Conservation (phyloP, 2,797 vertebrate genomes). For the Moxostoma hubbsi region DNA sequence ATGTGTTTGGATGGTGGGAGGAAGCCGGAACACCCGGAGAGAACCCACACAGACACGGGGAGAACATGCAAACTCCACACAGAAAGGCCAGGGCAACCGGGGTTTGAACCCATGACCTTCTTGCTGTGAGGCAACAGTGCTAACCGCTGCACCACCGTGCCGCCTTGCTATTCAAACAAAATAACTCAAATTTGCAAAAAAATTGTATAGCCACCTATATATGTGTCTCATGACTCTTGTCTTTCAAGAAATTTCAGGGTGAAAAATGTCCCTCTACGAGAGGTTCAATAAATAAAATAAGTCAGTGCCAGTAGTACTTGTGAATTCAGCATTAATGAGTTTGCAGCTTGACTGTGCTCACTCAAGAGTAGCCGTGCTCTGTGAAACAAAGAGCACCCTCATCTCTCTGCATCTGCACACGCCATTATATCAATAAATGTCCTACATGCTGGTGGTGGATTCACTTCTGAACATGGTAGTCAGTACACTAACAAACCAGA, state of each 20-base stretch:
- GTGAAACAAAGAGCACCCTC: slow-evolving; percentile 68
- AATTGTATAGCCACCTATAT: background rate
- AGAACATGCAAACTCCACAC: too few relatives aligned
- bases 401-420: slow-evolving; percentile 60
- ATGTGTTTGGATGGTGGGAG: too few relatives aligned
- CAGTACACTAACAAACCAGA: slow-evolving; percentile 57
- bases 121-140: too few relatives aligned
- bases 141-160: too few relatives aligned
- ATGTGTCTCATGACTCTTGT: slow-evolving; percentile 27
- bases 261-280: slow-evolving; percentile 35
- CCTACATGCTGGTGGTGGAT: slow-evolving; percentile 68
- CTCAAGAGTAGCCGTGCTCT: slow-evolving; percentile 56
- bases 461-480: slow-evolving; percentile 69
- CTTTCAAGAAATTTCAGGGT: slow-evolving; percentile 38
- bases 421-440: slow-evolving; percentile 75
- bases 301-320: slow-evolving; percentile 59
- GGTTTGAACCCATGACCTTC: too few relatives aligned
- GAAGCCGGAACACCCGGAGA: too few relatives aligned
- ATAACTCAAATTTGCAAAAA: slow-evolving; percentile 11
- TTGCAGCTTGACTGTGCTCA: slow-evolving; percentile 51
- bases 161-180: background rate
- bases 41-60: too few relatives aligned
- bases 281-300: slow-evolving; percentile 54
- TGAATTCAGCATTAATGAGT: slow-evolving; percentile 61
- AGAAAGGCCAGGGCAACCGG: too few relatives aligned